Evolutionary conservation across 2,888 invertebrate genomes (phyloP), one percentile per base, ranked within the genome.

Genomic region (Hirtodrosophila confusa): DNA sequence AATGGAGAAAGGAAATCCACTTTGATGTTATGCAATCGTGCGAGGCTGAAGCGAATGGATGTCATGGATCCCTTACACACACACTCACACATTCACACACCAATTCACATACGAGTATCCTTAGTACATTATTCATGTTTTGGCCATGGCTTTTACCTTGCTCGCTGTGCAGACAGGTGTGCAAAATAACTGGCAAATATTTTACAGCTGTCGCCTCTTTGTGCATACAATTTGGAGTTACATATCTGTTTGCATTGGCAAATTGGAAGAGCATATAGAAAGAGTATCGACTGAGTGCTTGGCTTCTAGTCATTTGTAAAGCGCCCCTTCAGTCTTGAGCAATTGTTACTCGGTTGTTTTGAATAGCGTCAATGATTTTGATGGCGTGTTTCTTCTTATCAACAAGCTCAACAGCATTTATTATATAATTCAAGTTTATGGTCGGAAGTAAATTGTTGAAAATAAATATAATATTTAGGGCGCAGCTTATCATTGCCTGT

Each of bases 181-280:
- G 86, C 79, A 85, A 85, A 87, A 87, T 85, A 78, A 58, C 66
- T 75, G 87, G 69, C 64, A 75, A 75, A 86, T 80, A 75, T 77
- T 84, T 86, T 48, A 86, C 85, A 78, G 71, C 58, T 86, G 68
- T 64, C 75, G 56, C 69, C 43, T 49, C 45, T 69, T 73, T 63
- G 35, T 51, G 62, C 62, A 63, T 67, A 57, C 53, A 63, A 70
- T 75, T 55, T 49, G 31, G 49, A 66, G 62, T 49, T 69, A 66
- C 65, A 49, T 69, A 58, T 80, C 74, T 69, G 58, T 66, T 74
- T 43, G 48, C 29, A 41, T 57, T 50, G 33, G 40, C 44, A 69
- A 71, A 65, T 71, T 44, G 47, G 50, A 45, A 37, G 23, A 27
- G 7, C 27, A 31, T 37, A 54, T 8, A 17, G 49, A n/a, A 4